These are phyloP conservation scores for Cyprinodon brontotheroides DNA, from an alignment of 2,113 vertebrate genomes.

Conservation along the genomic window DNA sequence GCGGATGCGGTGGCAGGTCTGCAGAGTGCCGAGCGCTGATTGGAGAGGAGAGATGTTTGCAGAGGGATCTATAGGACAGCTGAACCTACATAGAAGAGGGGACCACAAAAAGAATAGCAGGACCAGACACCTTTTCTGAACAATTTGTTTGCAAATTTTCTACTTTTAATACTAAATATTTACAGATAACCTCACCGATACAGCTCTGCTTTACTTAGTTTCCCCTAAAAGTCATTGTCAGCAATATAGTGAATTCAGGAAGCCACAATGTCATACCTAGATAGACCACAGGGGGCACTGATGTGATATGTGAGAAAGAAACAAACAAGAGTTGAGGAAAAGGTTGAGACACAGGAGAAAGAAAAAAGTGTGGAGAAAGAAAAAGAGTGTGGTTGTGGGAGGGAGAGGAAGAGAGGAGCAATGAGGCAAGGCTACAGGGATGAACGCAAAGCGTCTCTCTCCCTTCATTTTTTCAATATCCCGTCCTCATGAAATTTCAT, in stretches of 20 bases:
- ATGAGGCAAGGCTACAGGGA: conserved; percentile 76
- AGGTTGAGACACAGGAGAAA: conserved; percentile 35
- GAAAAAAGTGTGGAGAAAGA: conserved; percentile 20
- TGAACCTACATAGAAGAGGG: conserved; percentile 63
- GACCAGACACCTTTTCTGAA: conserved; percentile 6
- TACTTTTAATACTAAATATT: background rate
- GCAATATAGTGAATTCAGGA: conserved; percentile 2
- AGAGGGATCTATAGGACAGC: conserved; percentile 65
- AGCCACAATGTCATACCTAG: conserved; percentile 46
- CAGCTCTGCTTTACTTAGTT: background rate
- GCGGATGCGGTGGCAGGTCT: conserved; percentile 59
- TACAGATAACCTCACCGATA: conserved; percentile 9
- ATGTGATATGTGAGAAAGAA: conserved; percentile 73
- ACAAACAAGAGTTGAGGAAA: conserved; percentile 27
- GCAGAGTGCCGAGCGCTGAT: conserved; percentile 50
- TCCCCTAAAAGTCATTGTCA: conserved; percentile 24
- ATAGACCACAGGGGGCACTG: conserved; percentile 82
- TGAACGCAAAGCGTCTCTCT: conserved; percentile 72
- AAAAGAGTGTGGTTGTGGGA: conserved; percentile 8
- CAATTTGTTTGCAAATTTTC: background rate
- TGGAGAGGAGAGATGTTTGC: conserved; percentile 70
- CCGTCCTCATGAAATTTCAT: conserved; percentile 85
- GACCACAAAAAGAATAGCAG: conserved; percentile 34
- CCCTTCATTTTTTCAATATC: conserved; percentile 80
- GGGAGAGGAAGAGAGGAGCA: conserved; percentile 58